Percentiles rank a stretch among this genome's conserved stretches.
phyloP scores from a whole-genome alignment of 2,797 vertebrate genomes.

The Spheniscus humboldti region DNA sequence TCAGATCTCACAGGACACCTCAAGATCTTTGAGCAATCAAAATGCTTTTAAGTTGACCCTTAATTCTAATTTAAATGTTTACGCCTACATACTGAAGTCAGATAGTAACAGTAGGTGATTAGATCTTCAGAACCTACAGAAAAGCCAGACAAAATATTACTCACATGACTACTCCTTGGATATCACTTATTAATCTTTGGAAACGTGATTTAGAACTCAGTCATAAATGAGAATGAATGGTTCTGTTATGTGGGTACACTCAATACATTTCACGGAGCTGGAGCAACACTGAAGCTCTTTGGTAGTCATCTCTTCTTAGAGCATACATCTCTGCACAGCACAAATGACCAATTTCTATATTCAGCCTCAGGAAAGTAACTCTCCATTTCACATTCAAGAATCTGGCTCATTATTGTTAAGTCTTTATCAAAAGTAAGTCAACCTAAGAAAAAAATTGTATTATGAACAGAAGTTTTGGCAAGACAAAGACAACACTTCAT shows the following conservation, averaged over 20 bases:
- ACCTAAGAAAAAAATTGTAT: slow-evolving; percentile 27
- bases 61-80: not conserved
- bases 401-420: not conserved
- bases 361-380: not conserved
- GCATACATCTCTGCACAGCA: not conserved
- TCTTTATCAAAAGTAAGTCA: slow-evolving; percentile 36
- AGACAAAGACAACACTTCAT: slow-evolving; percentile 26
- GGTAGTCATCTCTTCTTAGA: not conserved
- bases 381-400: not conserved
- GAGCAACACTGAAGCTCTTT: not conserved
- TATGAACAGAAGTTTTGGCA: slow-evolving; percentile 56
- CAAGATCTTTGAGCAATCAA: not conserved
- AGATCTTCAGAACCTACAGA: not conserved
- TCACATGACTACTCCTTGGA: not conserved
- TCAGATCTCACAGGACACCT: not conserved
- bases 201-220: not conserved
- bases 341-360: not conserved
- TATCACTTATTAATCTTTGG: not conserved
- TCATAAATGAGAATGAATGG: not conserved
- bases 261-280: not conserved
- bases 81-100: not conserved
- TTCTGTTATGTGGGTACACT: not conserved
- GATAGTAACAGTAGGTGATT: not conserved
- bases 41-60: not conserved
- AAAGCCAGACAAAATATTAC: not conserved